Conservation (phyloP, 2,888 invertebrate genomes). For the Criorhina ranunculi region DNA sequence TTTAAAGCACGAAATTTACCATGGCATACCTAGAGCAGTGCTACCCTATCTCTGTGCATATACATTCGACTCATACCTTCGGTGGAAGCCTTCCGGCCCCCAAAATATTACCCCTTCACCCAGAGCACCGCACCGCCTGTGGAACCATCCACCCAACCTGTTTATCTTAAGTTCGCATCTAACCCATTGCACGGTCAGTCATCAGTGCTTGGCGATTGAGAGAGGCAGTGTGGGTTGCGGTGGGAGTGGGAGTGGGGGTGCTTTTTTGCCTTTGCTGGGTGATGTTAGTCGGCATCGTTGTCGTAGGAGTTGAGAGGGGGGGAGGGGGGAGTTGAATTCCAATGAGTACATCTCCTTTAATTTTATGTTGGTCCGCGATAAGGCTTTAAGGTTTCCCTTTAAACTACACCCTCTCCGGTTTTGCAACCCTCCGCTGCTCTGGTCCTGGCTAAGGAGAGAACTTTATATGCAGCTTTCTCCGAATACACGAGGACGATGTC, state of each 20-base stretch:
- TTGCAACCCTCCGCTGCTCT: conserved; percentile 43
- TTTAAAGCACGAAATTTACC: conserved; percentile 74
- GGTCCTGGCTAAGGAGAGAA: conserved; percentile 70
- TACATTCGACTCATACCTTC: conserved; percentile 50
- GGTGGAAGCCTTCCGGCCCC: conserved; percentile 68
- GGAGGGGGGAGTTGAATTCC: conserved; percentile 50
- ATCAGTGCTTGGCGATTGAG: conserved; percentile 59
- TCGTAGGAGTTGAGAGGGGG: no score
- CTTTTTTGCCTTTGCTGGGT: conserved; percentile 35
- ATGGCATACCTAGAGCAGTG: conserved; percentile 33
- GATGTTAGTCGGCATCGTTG: conserved; percentile 56
- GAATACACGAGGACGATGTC: conserved; percentile 53
- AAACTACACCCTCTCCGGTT: conserved; percentile 50
- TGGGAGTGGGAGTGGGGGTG: conserved; percentile 20
- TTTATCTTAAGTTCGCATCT: conserved; percentile 77
- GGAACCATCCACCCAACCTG: conserved; percentile 71
- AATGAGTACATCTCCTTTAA: conserved; percentile 73
- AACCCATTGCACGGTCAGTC: conserved; percentile 77
- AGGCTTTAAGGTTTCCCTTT: conserved; percentile 76
- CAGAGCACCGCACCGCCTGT: conserved; percentile 37
- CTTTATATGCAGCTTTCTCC: conserved; percentile 77
- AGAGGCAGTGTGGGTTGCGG: conserved; percentile 30
- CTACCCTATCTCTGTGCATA: conserved; percentile 55
- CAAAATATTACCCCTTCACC: conserved; percentile 55
- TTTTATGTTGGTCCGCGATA: conserved; percentile 72